These are phyloP conservation scores for Cassiopea xamachana DNA, from an alignment of 30 jellyfish, hydroid and myxozoan species.

Conservation along the genomic window DNA sequence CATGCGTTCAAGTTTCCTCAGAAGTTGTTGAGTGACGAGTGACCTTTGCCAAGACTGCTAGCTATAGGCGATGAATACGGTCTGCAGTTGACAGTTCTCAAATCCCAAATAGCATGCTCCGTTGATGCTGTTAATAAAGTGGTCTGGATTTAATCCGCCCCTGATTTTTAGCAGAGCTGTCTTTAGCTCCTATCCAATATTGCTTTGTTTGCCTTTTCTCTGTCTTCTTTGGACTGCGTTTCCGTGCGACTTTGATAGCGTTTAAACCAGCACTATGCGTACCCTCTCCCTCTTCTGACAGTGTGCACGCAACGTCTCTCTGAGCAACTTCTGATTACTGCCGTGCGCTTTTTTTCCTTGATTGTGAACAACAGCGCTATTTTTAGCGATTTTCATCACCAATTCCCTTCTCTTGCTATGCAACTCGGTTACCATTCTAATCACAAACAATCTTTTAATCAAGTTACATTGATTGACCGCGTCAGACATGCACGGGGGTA, in stretches of 20 bases:
- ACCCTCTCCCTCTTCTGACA: not conserved
- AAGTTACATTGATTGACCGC: constrained; percentile 59
- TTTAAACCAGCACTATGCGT: not conserved
- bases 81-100: not conserved
- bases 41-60: constrained; percentile 1
- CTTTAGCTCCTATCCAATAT: not conserved
- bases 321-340: not conserved
- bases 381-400: constrained; percentile 74
- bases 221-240: not conserved
- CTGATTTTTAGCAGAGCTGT: not conserved
- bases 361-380: constrained; percentile 30
- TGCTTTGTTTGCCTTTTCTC: not conserved
- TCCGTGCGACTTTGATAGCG: constrained; percentile 2
- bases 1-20: constrained; percentile 18
- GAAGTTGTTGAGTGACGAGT: constrained; percentile 21
- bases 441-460: constrained; percentile 69
- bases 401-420: constrained; percentile 31
- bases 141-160: constrained; percentile 16
- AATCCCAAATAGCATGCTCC: constrained; percentile 6
- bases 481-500: constrained; percentile 69
- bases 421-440: constrained; percentile 47
- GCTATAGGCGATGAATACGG: constrained; percentile 22
- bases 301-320: constrained; percentile 4
- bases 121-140: not conserved
- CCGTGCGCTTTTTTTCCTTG: not conserved